Percentiles rank a stretch among this genome's conserved stretches.
Conservation (phyloP, 2,797 vertebrate genomes). For the Siniperca undulata region DNA sequence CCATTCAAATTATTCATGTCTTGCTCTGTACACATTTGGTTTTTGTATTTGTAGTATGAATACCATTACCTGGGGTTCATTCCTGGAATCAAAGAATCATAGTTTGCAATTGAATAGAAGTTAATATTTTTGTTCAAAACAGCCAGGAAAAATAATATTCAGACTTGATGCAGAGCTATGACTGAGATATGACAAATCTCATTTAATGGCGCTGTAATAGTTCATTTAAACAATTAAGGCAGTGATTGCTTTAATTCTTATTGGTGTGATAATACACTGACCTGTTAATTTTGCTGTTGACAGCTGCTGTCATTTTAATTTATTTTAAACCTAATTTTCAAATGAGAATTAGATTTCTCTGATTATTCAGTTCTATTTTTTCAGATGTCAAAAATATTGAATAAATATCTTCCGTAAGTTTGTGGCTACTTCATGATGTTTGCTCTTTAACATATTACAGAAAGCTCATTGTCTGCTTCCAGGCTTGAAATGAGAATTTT, state of each 20-base stretch:
- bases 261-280: background rate
- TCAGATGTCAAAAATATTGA: conserved; percentile 32
- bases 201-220: background rate
- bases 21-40: background rate
- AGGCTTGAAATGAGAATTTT: background rate
- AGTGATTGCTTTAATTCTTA: background rate
- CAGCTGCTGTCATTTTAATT: background rate
- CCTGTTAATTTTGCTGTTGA: conserved; percentile 14
- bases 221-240: conserved; percentile 10
- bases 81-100: conserved; percentile 4
- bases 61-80: conserved; percentile 6
- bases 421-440: background rate
- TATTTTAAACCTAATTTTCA: conserved; percentile 39
- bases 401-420: conserved; percentile 61
- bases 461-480: background rate
- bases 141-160: conserved; percentile 2
- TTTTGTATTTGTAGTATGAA: conserved; percentile 28
- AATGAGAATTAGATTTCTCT: conserved; percentile 3
- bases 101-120: conserved; percentile 22
- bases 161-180: background rate
- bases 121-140: background rate
- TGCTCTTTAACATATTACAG: background rate
- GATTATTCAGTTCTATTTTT: conserved; percentile 21
- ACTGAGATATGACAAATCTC: conserved; percentile 11
- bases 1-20: background rate